These are phyloP conservation scores for Drosophila putrida DNA, from an alignment of 2,888 invertebrate genomes.

Conservation along the genomic window DNA sequence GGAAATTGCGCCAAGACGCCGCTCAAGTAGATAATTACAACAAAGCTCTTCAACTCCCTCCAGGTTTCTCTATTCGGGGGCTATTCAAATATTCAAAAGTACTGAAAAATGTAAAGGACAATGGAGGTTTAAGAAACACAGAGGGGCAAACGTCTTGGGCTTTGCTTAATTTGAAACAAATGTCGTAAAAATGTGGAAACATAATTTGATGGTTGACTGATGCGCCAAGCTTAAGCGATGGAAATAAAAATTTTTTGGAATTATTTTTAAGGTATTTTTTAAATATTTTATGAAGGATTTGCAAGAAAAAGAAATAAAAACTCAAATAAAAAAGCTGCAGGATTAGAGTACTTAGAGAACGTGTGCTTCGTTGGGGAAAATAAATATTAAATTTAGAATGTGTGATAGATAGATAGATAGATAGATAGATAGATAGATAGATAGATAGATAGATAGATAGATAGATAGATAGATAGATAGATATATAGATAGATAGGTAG, in stretches of 20 bases:
- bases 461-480: too few species aligned
- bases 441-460: too few species aligned
- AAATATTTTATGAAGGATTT: constrained; percentile 56
- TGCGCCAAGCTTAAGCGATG: constrained; percentile 55
- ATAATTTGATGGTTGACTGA: constrained; percentile 80
- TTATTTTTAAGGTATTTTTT: constrained; percentile 33
- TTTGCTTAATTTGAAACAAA: constrained; percentile 80
- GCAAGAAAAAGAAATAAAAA: too few species aligned
- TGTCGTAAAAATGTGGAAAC: constrained; percentile 77
- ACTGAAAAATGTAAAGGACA: constrained; percentile 32
- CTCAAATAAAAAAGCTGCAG: too few species aligned
- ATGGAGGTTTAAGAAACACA: constrained; percentile 4
- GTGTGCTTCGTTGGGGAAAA: not conserved
- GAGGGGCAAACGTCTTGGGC: constrained; percentile 54
- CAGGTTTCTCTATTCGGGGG: not conserved
- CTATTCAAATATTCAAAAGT: constrained; percentile 72
- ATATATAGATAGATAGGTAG: too few species aligned
- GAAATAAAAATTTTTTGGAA: constrained; percentile 19
- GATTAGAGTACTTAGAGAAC: too few species aligned
- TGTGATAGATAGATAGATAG: too few species aligned
- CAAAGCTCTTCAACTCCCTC: constrained; percentile 30
- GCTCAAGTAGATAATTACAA: constrained; percentile 81
- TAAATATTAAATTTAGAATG: not conserved
- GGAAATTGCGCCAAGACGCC: constrained; percentile 80
- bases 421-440: too few species aligned